Base-by-base conservation (phyloP, 2,797 vertebrate species). In the Danio tinwini region DNA sequence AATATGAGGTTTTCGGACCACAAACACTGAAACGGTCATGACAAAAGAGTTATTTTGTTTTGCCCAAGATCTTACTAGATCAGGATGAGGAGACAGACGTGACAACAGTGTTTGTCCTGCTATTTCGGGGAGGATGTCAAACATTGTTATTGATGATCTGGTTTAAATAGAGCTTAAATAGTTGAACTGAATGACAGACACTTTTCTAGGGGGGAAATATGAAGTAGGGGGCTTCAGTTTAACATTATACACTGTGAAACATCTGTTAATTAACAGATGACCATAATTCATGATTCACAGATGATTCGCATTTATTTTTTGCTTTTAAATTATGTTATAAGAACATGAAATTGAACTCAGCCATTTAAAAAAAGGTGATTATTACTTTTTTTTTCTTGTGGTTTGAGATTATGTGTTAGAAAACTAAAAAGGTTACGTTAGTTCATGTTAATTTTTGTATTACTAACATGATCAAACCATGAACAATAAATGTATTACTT, bases 61-160 rank as follows among this genome's bases (percentile, higher is more conserved):
- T 50, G 50, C 76, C 55, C 21, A 69, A 71, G 58, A 81, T 69
- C 72, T 52, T 81, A 74, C 42, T 74, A 45, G 69, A 82, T 80
- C 76, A 72, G 61, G 55, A 68, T 56, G 49, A 82, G 74, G 72
- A 82, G 7, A 52, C 9, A 45, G 2, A 67, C 62, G 37, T 67
- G 50, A 37, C 19, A 64, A 65, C 14, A 29, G 40, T 56, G 74
- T 67, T 76, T 56, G 76, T 67, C 76, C 50, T 67, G 19, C 40
- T 47, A 5, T 56, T 76, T 76, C 10, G 5, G 11, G 44, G 29
- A 58, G 44, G n/a, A 63, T 74, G 42, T 49, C 17, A 55, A 29
- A 56, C 40, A 14, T 11, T 45, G 47, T 55, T n/a, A 49, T 52
- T 71, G 74, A 53, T 58, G 13, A 5, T 73, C 21, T 67, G 52